Evolutionary conservation across 2,113 vertebrate genomes (phyloP).

Genomic region (Labeo catla): DNA sequence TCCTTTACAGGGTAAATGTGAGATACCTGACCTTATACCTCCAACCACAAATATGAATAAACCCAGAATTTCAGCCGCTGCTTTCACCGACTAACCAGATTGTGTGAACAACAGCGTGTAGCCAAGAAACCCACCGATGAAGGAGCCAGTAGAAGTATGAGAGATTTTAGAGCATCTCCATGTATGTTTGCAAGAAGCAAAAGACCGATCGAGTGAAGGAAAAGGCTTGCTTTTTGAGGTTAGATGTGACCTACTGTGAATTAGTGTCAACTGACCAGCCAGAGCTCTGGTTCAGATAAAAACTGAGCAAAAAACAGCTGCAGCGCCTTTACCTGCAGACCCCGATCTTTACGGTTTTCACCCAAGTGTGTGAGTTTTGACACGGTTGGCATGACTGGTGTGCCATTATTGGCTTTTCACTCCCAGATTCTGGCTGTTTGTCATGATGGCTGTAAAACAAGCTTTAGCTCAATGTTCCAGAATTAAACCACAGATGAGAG

Average conservation of each 20-base stretch:
- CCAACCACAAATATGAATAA: neutral
- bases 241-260: conserved; percentile 69
- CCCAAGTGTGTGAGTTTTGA: conserved; percentile 29
- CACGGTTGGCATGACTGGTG: conserved; percentile 8
- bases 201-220: conserved; percentile 58
- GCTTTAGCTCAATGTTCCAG: conserved; percentile 7
- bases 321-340: conserved; percentile 37
- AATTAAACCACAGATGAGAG: conserved; percentile 15
- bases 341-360: conserved; percentile 29
- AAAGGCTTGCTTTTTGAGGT: conserved; percentile 67
- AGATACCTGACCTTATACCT: neutral
- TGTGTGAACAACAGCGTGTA: conserved; percentile 37
- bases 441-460: conserved; percentile 29
- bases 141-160: conserved; percentile 36
- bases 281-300: conserved; percentile 59
- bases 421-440: conserved; percentile 19
- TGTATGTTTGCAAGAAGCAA: neutral
- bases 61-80: conserved; percentile 22
- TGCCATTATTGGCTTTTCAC: conserved; percentile 10
- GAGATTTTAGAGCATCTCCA: conserved; percentile 35
- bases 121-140: conserved; percentile 37
- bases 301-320: conserved; percentile 40
- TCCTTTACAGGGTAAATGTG: neutral
- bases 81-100: conserved; percentile 37
- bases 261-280: conserved; percentile 73